Evolutionary conservation across 2,797 vertebrate species (phyloP), one percentile per base, ranked within the genome.

Genomic region (Parotocinclus haroldoi): DNA sequence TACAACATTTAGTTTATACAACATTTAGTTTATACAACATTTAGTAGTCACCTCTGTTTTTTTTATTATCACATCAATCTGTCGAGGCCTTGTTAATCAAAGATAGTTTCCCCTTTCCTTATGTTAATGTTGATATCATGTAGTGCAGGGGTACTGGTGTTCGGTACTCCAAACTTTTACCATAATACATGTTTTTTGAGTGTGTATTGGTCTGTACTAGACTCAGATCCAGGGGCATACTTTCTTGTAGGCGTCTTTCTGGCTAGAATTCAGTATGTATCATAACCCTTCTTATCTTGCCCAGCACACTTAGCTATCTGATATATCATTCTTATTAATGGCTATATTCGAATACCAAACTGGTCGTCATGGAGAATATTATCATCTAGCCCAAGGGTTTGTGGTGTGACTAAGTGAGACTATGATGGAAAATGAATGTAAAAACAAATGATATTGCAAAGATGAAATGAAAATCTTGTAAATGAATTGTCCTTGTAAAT

Each of bases 161-260:
- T 44, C 14, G 12, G 19, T 8, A 7, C 42, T 14, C 17, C 17
- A 4, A 42, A 0, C 13, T 67, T 72, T 58, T 46, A 53, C 48
- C 58, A 72, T 51, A 27, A 38, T 17, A 7, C 49, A 37, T 62
- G 7, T 60, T 59, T 53, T 58, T 66, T 18, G 40, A 27, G 14
- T 46, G 18, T 67, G 13, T 19, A 12, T 46, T 7, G 51, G 4
- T 10, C 48, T 76, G 69, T n/a, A n/a, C n/a, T n/a, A n/a, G n/a
- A 76, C 60, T 69, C 65, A 72, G 55, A 58, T 54, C 52, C 39
- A 69, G 62, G 58, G 13, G n/a, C 17, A 60, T 10, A 60, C 18
- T 60, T n/a, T 57, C 46, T 48, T 58, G 16, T 6, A 17, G 13
- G 18, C 36, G 19, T 56, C 7, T 27, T 38, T 19, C 36, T 48